Conservation (phyloP, 1,140 invertebrate species). For the Drosophila orena region DNA sequence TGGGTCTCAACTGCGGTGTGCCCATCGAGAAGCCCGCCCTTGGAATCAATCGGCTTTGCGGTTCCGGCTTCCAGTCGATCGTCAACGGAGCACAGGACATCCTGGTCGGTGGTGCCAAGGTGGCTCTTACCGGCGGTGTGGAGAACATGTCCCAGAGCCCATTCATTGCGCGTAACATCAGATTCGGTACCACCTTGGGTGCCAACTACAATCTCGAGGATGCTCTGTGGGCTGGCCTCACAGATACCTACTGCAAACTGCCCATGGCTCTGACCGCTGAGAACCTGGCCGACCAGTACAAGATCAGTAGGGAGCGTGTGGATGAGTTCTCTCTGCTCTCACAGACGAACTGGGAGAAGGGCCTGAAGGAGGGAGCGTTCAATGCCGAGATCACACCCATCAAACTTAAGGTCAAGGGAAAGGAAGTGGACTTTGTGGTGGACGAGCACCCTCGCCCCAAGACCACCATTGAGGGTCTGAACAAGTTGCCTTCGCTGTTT, state of each 20-base stretch:
- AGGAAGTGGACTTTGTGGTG: conserved; percentile 90
- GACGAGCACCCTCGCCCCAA: conserved; percentile 98
- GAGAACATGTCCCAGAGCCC: conserved; percentile 99
- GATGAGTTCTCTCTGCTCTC: conserved; percentile 95
- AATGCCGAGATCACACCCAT: conserved; percentile 96
- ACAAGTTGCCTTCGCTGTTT: conserved; percentile 95
- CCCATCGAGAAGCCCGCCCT: conserved; percentile 93
- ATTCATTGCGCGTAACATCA: conserved; percentile 92
- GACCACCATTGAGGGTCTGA: conserved; percentile 93
- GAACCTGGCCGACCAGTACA: conserved; percentile 97
- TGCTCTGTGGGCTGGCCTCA: conserved; percentile 95
- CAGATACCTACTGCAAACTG: conserved; percentile 95
- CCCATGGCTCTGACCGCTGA: conserved; percentile 99
- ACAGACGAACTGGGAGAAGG: conserved; percentile 93
- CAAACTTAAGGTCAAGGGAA: conserved; percentile 92
- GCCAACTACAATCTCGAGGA: conserved; percentile 94
- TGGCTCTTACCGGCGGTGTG: conserved; percentile 95
- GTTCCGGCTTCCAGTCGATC: conserved; percentile 98
- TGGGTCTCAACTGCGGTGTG: conserved; percentile 92
- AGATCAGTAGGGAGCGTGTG: conserved; percentile 93
- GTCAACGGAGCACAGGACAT: conserved; percentile 97
- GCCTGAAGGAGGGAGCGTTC: conserved; percentile 94
- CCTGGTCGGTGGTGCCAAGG: conserved; percentile 92
- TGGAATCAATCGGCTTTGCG: conserved; percentile 95
- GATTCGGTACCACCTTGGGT: conserved; percentile 97